These are phyloP conservation scores for Glossophaga mutica DNA, from an alignment of 2,797 vertebrate genomes.

Conservation along the genomic window DNA sequence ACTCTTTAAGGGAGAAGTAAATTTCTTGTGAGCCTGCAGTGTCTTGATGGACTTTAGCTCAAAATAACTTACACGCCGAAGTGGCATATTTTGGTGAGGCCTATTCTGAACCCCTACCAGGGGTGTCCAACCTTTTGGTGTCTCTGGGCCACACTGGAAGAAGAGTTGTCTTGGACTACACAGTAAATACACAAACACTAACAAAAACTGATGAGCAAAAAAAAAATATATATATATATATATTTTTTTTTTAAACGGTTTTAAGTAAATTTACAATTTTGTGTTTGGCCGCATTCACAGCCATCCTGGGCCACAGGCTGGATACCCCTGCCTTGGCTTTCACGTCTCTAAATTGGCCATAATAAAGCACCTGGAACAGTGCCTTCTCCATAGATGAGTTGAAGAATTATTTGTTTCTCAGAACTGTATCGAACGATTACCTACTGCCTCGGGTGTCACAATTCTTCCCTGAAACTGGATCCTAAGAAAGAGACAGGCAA, in stretches of 20 bases:
- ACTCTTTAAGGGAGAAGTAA: not conserved
- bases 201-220: too few relatives aligned
- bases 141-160: too few relatives aligned
- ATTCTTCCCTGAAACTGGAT: not conserved
- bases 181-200: too few relatives aligned
- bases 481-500: conserved; percentile 9
- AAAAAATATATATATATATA: too few relatives aligned
- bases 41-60: not conserved
- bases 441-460: not conserved
- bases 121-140: too few relatives aligned
- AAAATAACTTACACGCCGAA: not conserved
- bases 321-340: not conserved
- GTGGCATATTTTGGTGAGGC: not conserved
- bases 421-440: not conserved
- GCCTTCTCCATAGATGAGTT: not conserved
- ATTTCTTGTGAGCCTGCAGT: not conserved
- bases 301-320: too few relatives aligned
- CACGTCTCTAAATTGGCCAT: not conserved
- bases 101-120: not conserved
- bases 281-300: too few relatives aligned
- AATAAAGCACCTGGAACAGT: not conserved
- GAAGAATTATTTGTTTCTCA: not conserved
- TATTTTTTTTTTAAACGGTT: too few relatives aligned
- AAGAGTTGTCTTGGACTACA: too few relatives aligned
- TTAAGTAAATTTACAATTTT: too few relatives aligned